Percentiles rank a stretch among this genome's conserved stretches.
Conservation (phyloP, 1,140 invertebrate species). For the Epicauta chinensis region DNA sequence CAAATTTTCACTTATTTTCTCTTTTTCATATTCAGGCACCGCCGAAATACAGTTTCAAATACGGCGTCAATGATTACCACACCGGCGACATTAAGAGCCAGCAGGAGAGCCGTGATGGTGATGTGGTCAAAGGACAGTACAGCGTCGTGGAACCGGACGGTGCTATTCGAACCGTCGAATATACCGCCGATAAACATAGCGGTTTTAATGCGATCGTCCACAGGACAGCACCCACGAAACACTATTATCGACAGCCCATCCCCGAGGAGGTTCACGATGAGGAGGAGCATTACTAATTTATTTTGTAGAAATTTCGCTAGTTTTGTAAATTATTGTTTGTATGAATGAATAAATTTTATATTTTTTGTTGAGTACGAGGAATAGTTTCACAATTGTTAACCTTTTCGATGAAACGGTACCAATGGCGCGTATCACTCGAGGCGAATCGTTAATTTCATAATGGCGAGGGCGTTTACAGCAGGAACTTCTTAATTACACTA, state of each 20-base stretch:
- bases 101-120: slow-evolving; percentile 58
- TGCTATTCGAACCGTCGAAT: slow-evolving; percentile 50
- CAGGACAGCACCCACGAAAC: slow-evolving; percentile 10
- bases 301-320: too few species aligned
- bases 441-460: too few species aligned
- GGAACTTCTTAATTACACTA: too few species aligned
- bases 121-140: slow-evolving; percentile 59
- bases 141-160: slow-evolving; percentile 56
- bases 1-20: neutral
- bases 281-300: too few species aligned
- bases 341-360: too few species aligned
- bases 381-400: too few species aligned
- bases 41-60: slow-evolving; percentile 56
- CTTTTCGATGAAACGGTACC: too few species aligned
- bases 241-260: neutral
- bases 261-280: too few species aligned
- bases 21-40: slow-evolving; percentile 44
- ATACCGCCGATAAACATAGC: slow-evolving; percentile 32
- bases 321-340: too few species aligned
- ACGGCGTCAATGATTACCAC: slow-evolving; percentile 57
- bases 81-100: slow-evolving; percentile 60
- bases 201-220: slow-evolving; percentile 49
- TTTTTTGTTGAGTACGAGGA: too few species aligned
- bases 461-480: too few species aligned
- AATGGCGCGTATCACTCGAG: too few species aligned